Percentiles rank a stretch among this genome's conserved stretches.
phyloP scores from a whole-genome alignment of 2,113 vertebrate species.

The Xiphophorus hellerii region DNA sequence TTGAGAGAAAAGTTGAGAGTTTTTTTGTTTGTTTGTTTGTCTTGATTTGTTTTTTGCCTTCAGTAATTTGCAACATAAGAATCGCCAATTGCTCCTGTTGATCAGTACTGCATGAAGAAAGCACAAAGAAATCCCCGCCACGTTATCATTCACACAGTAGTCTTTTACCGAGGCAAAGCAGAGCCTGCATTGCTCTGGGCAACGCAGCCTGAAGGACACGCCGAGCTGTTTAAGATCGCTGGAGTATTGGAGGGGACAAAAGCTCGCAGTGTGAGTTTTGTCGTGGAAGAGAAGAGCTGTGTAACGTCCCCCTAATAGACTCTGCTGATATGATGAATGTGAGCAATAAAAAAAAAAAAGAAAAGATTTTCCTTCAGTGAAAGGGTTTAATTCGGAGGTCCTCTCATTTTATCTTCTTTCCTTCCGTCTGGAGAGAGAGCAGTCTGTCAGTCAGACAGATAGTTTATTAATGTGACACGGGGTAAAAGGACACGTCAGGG shows the following conservation, averaged over 20 bases:
- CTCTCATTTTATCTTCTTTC: not conserved
- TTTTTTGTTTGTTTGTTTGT: too few species aligned
- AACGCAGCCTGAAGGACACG: constrained; percentile 41
- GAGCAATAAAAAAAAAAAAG: not conserved
- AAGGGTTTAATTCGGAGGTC: constrained; percentile 11
- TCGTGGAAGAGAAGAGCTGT: constrained; percentile 13
- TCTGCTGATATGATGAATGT: constrained; percentile 29
- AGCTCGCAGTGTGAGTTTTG: constrained; percentile 22
- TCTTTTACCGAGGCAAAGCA: constrained; percentile 8
- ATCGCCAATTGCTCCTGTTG: too few species aligned
- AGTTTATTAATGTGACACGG: constrained; percentile 77
- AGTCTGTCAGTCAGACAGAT: constrained; percentile 66
- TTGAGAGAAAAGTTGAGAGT: too few species aligned
- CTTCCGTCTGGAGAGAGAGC: constrained; percentile 37
- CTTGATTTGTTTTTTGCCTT: too few species aligned
- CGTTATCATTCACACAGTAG: too few species aligned
- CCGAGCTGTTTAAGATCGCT: constrained; percentile 21
- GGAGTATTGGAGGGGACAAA: constrained; percentile 7
- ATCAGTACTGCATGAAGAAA: too few species aligned
- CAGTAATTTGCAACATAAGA: too few species aligned
- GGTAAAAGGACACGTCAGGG: constrained; percentile 77
- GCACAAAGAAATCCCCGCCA: too few species aligned
- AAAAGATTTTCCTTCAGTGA: constrained; percentile 22
- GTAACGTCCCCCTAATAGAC: constrained; percentile 22
- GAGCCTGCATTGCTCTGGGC: constrained; percentile 18